Conservation (phyloP, 2,888 invertebrate genomes). For the Eupithecia pulchellata region DNA sequence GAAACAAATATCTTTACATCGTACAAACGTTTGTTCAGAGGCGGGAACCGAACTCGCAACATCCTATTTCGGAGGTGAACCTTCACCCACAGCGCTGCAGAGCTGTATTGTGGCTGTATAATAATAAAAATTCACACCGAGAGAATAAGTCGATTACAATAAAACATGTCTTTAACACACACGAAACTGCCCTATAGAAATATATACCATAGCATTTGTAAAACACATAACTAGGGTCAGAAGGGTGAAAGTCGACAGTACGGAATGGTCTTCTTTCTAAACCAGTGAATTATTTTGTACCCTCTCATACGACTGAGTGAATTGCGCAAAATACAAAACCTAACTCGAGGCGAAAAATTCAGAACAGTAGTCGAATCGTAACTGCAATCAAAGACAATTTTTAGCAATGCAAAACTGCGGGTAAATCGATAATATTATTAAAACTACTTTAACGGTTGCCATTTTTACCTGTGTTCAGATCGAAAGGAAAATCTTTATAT, state of each 20-base stretch:
- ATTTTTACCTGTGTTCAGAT: too few species aligned
- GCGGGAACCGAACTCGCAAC: too few species aligned
- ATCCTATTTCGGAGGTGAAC: too few species aligned
- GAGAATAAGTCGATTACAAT: too few species aligned
- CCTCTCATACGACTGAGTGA: conserved; percentile 11
- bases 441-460: too few species aligned
- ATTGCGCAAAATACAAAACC: conserved; percentile 6
- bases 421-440: background rate
- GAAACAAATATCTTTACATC: too few species aligned
- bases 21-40: too few species aligned
- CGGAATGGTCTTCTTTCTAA: conserved; percentile 40
- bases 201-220: conserved; percentile 10
- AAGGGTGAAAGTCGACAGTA: conserved; percentile 33
- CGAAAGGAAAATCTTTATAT: too few species aligned
- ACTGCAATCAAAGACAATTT: background rate
- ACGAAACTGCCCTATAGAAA: background rate
- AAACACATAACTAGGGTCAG: conserved; percentile 21
- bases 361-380: background rate
- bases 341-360: background rate
- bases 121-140: too few species aligned
- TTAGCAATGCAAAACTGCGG: background rate
- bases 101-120: too few species aligned
- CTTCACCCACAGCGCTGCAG: too few species aligned
- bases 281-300: conserved; percentile 39
- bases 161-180: background rate